Evolutionary conservation across 2,113 vertebrate species (phyloP).

Genomic region (Montifringilla adamsi): DNA sequence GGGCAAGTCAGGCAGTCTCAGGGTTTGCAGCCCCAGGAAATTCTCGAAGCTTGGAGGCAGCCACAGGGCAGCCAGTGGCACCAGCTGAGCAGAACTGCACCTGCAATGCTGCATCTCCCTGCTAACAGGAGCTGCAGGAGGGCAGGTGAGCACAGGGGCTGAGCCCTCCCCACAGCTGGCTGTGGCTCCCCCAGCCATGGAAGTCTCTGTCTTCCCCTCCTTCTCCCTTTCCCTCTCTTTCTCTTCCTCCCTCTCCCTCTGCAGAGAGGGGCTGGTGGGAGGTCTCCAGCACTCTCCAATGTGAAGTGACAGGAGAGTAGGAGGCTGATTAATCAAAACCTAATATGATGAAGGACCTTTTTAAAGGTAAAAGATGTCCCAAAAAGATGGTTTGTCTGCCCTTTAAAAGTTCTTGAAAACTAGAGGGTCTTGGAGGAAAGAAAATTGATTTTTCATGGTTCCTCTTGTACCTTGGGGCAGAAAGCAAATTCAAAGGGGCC

Average conservation of each 20-base stretch:
- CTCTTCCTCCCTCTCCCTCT: neutral
- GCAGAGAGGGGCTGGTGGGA: neutral
- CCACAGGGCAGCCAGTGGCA: neutral
- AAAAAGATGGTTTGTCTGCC: neutral
- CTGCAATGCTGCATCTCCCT: rapidly evolving
- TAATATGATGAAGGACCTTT: neutral
- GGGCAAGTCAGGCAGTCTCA: rapidly evolving
- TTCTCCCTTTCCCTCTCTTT: neutral
- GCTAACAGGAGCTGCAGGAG: rapidly evolving
- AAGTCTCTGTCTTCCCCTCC: neutral
- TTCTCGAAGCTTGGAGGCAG: neutral
- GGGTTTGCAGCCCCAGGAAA: neutral
- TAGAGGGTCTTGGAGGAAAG: constrained; percentile 7
- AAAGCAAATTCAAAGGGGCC: constrained; percentile 40
- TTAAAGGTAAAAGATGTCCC: neutral
- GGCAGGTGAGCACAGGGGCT: neutral
- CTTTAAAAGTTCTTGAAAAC: constrained; percentile 34
- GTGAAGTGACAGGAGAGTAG: neutral
- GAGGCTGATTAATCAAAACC: neutral
- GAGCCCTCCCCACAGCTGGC: neutral
- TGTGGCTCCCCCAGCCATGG: rapidly evolving
- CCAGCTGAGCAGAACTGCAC: rapidly evolving
- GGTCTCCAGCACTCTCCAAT: rapidly evolving
- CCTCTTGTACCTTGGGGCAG: neutral
- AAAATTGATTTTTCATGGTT: neutral